Percentiles rank a stretch among this genome's conserved stretches.
phyloP scores from a whole-genome alignment of 1,140 invertebrate genomes.

The Lineus longissimus region DNA sequence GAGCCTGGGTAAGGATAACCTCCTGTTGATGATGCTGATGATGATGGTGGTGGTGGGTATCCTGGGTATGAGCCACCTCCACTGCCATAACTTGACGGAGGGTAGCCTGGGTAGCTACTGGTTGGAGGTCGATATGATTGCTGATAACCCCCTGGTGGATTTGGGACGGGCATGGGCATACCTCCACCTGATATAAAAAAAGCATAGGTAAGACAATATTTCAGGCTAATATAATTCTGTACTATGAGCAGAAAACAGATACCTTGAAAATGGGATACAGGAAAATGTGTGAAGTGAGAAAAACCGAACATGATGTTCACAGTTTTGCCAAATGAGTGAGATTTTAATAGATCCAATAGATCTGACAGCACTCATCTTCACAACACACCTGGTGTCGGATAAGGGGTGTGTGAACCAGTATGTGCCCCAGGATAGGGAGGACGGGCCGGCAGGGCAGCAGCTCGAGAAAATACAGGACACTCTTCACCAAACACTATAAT shows the following conservation, averaged over 20 bases:
- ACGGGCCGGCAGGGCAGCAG: conserved; percentile 39
- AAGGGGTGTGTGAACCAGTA: not conserved
- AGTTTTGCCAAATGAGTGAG: no score
- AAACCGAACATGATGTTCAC: no score
- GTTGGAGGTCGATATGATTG: conserved; percentile 12
- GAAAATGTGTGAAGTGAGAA: no score
- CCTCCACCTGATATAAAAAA: conserved; percentile 10
- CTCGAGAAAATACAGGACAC: conserved; percentile 79
- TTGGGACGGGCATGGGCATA: conserved; percentile 22
- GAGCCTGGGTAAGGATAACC: no score
- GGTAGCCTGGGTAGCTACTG: conserved; percentile 14
- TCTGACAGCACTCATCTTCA: no score
- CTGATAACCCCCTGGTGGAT: conserved; percentile 9
- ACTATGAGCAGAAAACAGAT: no score
- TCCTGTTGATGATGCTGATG: no score
- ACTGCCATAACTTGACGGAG: not conserved
- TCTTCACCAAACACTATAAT: conserved; percentile 88
- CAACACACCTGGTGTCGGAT: no score
- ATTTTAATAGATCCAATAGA: no score
- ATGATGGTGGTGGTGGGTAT: no score
- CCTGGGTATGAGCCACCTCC: no score
- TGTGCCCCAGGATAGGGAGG: conserved; percentile 24
- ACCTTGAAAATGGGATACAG: no score
- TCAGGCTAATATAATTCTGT: not conserved
- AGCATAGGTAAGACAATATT: not conserved